Conservation (phyloP, 2,113 vertebrate genomes). For the Scomber japonicus region DNA sequence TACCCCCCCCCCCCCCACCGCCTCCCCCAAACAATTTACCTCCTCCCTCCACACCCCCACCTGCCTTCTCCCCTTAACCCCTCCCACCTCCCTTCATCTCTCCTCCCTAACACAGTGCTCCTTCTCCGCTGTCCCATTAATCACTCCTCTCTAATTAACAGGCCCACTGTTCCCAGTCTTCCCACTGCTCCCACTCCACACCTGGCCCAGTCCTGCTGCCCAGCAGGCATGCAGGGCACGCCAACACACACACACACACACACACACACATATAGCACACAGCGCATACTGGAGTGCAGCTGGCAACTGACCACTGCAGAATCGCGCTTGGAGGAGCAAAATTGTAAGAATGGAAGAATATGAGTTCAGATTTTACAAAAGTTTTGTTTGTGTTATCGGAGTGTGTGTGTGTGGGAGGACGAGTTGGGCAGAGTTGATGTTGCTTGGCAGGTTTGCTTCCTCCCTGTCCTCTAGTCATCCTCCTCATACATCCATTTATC, state of each 20-base stretch:
- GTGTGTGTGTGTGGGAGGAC: slow-evolving; percentile 13
- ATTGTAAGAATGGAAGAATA: slow-evolving; percentile 16
- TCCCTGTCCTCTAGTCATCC: slow-evolving; percentile 9
- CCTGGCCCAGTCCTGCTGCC: slow-evolving; percentile 81
- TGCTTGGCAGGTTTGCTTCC: slow-evolving; percentile 14
- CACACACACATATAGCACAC: slow-evolving; percentile 21
- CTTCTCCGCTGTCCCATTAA: slow-evolving; percentile 90
- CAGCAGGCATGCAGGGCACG: slow-evolving; percentile 66
- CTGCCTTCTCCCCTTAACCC: slow-evolving; percentile 38
- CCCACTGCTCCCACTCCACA: slow-evolving; percentile 83
- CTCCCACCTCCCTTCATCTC: slow-evolving; percentile 54
- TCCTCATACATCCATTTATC: slow-evolving; percentile 52
- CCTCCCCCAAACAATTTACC: slow-evolving; percentile 57
- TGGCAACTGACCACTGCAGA: slow-evolving; percentile 75
- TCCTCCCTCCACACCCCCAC: slow-evolving; percentile 21
- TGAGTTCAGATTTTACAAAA: slow-evolving; percentile 13
- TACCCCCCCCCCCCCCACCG: slow-evolving; percentile 21
- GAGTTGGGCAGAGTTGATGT: slow-evolving; percentile 23
- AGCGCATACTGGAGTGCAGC: slow-evolving; percentile 63
- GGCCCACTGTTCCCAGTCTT: slow-evolving; percentile 90
- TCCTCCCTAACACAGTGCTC: slow-evolving; percentile 67
- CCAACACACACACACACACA: slow-evolving; percentile 58
- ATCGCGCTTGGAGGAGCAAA: slow-evolving; percentile 49
- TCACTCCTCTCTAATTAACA: slow-evolving; percentile 98
- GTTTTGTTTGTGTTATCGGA: slow-evolving; percentile 29